Conservation (phyloP, 2,888 invertebrate genomes). For the Drosophila monieri region DNA sequence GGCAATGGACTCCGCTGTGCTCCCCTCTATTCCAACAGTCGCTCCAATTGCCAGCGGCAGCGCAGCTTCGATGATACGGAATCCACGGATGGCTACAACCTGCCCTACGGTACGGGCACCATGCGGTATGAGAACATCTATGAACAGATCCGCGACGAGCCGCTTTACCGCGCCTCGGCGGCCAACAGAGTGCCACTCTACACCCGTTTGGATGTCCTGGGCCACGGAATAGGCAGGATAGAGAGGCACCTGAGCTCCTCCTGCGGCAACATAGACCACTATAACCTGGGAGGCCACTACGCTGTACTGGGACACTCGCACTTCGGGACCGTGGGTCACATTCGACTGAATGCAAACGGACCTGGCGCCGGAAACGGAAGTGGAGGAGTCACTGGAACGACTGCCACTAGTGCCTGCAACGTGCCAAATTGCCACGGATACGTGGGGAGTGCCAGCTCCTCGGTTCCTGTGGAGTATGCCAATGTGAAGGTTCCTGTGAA, state of each 20-base stretch:
- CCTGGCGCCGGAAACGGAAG: conserved; percentile 7
- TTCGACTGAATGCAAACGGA: conserved; percentile 82
- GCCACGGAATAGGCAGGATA: conserved; percentile 86
- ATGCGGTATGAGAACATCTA: conserved; percentile 85
- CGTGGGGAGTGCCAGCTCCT: conserved; percentile 38
- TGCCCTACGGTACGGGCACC: conserved; percentile 74
- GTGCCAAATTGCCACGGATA: conserved; percentile 67
- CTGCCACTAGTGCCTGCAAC: conserved; percentile 46
- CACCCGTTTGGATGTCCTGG: conserved; percentile 86
- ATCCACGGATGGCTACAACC: conserved; percentile 83
- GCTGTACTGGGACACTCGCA: conserved; percentile 84
- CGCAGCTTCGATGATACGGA: conserved; percentile 84
- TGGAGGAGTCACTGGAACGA: conserved; percentile 12
- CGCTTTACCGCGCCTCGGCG: conserved; percentile 80
- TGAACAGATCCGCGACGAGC: conserved; percentile 85
- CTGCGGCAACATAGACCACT: conserved; percentile 87
- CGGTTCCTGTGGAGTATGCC: conserved; percentile 54
- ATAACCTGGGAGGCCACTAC: conserved; percentile 84
- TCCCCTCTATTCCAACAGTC: conserved; percentile 59
- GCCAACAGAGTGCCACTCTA: conserved; percentile 82
- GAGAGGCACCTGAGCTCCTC: conserved; percentile 87
- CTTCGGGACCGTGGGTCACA: conserved; percentile 84
- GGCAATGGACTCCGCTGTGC: conserved; percentile 71
- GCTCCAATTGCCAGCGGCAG: conserved; percentile 77
- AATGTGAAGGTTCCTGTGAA: conserved; percentile 78